Evolutionary conservation across 2,888 invertebrate genomes (phyloP).

Genomic region (Caenorhabditis japonica): DNA sequence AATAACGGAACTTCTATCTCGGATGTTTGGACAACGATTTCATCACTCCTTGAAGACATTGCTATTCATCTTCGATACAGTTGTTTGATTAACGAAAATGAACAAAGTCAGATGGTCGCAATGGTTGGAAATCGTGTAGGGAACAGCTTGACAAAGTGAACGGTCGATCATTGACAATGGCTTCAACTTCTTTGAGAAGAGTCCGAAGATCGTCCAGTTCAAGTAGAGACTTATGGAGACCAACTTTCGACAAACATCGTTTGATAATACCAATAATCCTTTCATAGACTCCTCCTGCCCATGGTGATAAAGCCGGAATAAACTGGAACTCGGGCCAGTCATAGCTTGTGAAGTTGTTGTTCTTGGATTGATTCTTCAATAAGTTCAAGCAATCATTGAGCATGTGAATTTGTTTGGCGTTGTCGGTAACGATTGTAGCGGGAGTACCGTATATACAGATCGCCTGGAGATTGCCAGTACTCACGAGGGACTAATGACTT

Average conservation of each 20-base stretch:
- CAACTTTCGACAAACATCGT: not conserved
- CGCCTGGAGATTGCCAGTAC: no score
- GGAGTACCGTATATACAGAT: not conserved
- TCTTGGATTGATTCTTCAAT: no score
- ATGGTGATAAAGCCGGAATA: conserved; percentile 62
- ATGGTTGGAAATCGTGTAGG: conserved; percentile 10
- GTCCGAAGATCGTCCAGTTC: conserved; percentile 12
- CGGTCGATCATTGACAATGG: conserved; percentile 17
- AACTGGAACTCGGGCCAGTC: no score
- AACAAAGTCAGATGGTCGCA: conserved; percentile 19
- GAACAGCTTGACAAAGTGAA: not conserved
- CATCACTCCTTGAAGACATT: no score
- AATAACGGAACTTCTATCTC: no score
- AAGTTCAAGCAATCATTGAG: no score
- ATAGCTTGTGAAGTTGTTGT: no score
- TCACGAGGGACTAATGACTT: no score
- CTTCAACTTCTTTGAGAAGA: not conserved
- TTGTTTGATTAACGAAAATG: no score
- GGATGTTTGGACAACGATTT: no score
- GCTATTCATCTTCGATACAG: no score
- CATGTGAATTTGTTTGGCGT: not conserved
- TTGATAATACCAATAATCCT: conserved; percentile 74
- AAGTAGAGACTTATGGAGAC: conserved; percentile 5
- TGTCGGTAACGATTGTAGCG: not conserved
- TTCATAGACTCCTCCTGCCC: conserved; percentile 79